These are phyloP conservation scores for Porites divaricata DNA, from an alignment of 92 coral and sea anemone genomes.

Conservation along the genomic window DNA sequence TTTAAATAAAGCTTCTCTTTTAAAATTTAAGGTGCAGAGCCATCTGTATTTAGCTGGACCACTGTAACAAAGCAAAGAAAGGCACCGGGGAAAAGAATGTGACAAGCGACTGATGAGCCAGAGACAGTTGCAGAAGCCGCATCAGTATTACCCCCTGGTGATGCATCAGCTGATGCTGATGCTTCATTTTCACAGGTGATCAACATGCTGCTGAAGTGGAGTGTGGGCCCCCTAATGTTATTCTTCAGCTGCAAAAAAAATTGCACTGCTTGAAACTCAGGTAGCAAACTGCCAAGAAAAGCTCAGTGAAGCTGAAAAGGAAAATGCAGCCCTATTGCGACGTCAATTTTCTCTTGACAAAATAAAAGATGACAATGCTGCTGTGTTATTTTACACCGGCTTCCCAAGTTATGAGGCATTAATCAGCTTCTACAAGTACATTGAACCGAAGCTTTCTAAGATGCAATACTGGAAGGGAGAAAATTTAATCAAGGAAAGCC, in stretches of 20 bases:
- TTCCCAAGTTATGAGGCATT: conserved; percentile 54
- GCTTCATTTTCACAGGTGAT: conserved; percentile 15
- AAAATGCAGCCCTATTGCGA: conserved; percentile 5
- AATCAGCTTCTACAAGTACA: conserved; percentile 19
- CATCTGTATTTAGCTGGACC: conserved; percentile 31
- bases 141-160: conserved; percentile 3
- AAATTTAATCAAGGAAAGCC: conserved; percentile 29
- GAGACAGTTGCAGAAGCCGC: conserved; percentile 1
- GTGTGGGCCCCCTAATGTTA: background rate
- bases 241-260: conserved; percentile 19
- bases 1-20: no score
- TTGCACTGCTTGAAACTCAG: conserved; percentile 17
- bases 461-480: conserved; percentile 52
- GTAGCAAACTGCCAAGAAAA: conserved; percentile 25
- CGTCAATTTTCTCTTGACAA: conserved; percentile 36
- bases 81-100: conserved; percentile 30
- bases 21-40: conserved; percentile 11
- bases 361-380: conserved; percentile 40
- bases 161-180: conserved; percentile 18
- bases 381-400: conserved; percentile 60
- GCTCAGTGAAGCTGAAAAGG: conserved; percentile 21
- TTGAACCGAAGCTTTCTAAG: conserved; percentile 34
- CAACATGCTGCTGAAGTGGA: conserved; percentile 26
- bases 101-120: conserved; percentile 13
- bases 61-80: background rate